Base-by-base conservation (phyloP, 2,113 vertebrate genomes). In the Anser brachyrhynchus region DNA sequence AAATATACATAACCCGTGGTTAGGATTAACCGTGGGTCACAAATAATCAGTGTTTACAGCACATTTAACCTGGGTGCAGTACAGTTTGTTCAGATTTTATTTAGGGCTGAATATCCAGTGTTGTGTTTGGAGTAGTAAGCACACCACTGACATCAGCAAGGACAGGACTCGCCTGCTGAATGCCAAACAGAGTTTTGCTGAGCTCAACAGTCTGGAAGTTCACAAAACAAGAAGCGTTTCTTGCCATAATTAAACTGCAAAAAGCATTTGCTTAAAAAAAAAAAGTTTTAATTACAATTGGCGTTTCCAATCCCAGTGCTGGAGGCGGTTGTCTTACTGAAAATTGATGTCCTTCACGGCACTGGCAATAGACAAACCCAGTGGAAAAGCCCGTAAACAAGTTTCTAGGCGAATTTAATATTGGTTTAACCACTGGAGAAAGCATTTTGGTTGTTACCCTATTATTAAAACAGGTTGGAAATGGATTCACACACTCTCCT, bases 1-100 rank as follows among this genome's bases (percentile, higher is more conserved):
- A 92, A 94, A 98, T 95, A 96, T 96, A 97, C 94, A 97, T 96
- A 97, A 95, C 89, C 92, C 58, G 84, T 83, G 44, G 84, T 97
- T 97, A 96, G 90, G 87, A 96, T 77, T 97, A 96, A 97, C 89
- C 64, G 64, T 20, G 80, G 91, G 74, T 86, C 7, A 2, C 92
- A 96, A 96, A 93, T 93, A 97, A 96, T 89, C 83, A 76, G 87
- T 96, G 91, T 96, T 97, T 96, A 96, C 89, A 96, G 86, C 87
- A 94, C 77, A 94, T 94, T 97, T 96, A 95, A 94, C 92, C 80
- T 92, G 87, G 29, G 84, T 75, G 74, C 65, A 87, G 92, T 85
- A 95, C 88, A 89, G 82, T 92, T 96, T 89, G 85, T 92, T 79
- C 93, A 81, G 67, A 89, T 94, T 95, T 92, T 87, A 84, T 90